Evolutionary conservation across 2,113 vertebrate species (phyloP), one percentile per base, ranked within the genome.

Genomic region (Catagonus wagneri): DNA sequence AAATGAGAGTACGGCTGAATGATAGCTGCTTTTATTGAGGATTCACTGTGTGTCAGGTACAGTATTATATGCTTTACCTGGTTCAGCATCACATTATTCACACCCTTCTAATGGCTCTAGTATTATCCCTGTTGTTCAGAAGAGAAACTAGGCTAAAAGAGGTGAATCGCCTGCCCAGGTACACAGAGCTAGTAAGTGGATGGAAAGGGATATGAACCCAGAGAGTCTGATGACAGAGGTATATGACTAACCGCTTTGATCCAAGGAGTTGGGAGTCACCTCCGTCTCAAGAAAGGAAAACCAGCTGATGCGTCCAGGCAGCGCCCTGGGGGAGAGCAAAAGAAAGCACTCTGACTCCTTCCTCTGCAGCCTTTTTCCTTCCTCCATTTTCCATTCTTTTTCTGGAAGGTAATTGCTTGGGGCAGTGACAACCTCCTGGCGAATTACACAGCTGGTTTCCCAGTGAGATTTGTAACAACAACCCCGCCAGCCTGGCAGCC

Each of bases 371-470:
- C 76, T 89, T 75, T 93, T 93, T 50, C 85, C 69, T 94, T 89
- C 68, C 69, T 72, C 87, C 93, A 85, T 65, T 94, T 95, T 91
- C 90, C 85, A 90, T 93, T 89, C 91, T 96, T 97, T 97, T 97
- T 94, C 97, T 97, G 75, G 75, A 94, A 97, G 96, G 95, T 97
- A 98, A 98, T 98, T 92, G 78, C 96, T 97, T 95, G 56, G 93
- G 32, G n/a, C 93, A 89, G 71, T 96, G 97, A 96, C 65, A 25
- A 68, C 90, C 97, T 97, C 97, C 94, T 97, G 94, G 96, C 54
- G 95, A 95, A 97, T 66, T 93, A 96, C 94, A 63, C 96, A 94
- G 95, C 97, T 96, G 89, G 95, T 94, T 97, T 96, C 97, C 96
- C 85, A 96, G 95, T 96, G 97, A 95, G 95, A 95, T 96, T 84